These are phyloP conservation scores for Pelecanus crispus DNA, from an alignment of 2,113 vertebrate genomes.

Conservation along the genomic window DNA sequence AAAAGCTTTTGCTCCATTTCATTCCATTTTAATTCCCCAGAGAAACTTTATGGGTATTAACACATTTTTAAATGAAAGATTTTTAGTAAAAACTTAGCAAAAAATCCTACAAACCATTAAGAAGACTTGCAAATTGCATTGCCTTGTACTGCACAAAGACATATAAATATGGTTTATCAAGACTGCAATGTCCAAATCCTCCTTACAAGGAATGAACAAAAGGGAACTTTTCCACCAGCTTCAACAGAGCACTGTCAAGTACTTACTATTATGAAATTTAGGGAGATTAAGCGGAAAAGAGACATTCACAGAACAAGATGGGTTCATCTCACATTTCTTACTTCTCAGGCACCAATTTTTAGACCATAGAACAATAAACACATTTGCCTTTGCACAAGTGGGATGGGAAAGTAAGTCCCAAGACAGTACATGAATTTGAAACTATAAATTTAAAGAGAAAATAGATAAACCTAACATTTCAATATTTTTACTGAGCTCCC, in stretches of 20 bases:
- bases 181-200: neutral
- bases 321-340: neutral
- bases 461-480: neutral
- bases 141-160: neutral
- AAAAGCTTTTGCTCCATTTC: neutral
- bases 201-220: neutral
- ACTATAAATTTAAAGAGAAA: neutral
- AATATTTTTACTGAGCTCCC: neutral
- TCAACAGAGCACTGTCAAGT: neutral
- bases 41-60: neutral
- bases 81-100: neutral
- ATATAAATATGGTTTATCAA: neutral
- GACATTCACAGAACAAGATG: neutral
- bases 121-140: neutral
- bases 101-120: neutral
- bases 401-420: neutral
- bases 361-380: neutral
- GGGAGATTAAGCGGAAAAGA: neutral
- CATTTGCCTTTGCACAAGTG: neutral
- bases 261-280: neutral
- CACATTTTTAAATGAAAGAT: neutral
- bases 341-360: neutral
- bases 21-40: neutral
- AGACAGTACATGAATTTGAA: neutral
- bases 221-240: neutral